Evolutionary conservation across 2,888 invertebrate species (phyloP).

Genomic region (Blomia tropicalis): DNA sequence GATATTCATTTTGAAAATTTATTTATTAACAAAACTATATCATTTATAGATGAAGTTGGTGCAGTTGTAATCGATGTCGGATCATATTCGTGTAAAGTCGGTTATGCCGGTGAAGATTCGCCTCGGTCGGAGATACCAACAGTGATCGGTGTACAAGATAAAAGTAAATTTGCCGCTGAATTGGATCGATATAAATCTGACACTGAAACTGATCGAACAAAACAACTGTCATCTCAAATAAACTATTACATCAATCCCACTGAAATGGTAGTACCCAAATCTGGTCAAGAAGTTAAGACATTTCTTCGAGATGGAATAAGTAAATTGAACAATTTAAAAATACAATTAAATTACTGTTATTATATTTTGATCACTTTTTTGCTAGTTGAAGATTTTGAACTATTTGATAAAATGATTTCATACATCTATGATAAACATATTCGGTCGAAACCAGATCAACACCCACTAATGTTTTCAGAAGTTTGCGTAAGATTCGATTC

Average conservation of each 20-base stretch:
- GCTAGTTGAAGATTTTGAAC: slow-evolving; percentile 9
- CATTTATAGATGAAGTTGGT: slow-evolving; percentile 9
- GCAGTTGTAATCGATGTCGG: slow-evolving; percentile 16
- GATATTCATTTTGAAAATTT: no score
- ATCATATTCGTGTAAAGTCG: neutral
- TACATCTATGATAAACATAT: slow-evolving; percentile 6
- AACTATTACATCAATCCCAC: slow-evolving; percentile 12
- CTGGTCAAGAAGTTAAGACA: slow-evolving; percentile 4
- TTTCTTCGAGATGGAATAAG: slow-evolving; percentile 2
- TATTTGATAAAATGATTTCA: slow-evolving; percentile 1
- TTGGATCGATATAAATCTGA: neutral
- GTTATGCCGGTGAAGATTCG: slow-evolving; percentile 17
- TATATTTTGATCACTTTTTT: neutral
- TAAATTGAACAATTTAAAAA: neutral
- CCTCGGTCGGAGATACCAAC: slow-evolving; percentile 4
- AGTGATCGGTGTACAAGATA: neutral
- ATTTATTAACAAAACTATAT: no score
- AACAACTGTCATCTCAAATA: neutral
- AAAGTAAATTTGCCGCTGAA: neutral
- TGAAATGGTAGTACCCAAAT: neutral
- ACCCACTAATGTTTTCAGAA: slow-evolving; percentile 11
- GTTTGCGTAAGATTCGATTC: neutral
- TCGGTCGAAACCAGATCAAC: neutral
- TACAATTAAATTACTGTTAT: neutral
- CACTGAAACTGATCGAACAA: neutral